Base-by-base conservation (phyloP, 2,888 invertebrate species). In the Dicyrtomina minuta region DNA sequence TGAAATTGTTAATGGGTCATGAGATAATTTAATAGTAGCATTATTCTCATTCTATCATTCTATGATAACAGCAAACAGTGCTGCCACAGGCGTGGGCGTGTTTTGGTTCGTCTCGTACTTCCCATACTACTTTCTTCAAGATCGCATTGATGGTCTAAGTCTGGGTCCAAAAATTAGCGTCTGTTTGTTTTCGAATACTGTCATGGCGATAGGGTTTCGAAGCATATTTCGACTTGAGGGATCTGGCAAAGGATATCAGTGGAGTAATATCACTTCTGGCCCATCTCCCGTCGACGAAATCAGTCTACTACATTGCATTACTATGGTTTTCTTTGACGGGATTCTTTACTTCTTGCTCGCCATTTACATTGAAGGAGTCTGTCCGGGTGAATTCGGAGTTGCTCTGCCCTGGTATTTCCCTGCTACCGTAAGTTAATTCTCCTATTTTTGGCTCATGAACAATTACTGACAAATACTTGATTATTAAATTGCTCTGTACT, bases 401-500 rank as follows among this genome's bases (percentile, higher is more conserved):
- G 89, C 91, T 0, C 87, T 88, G 72, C 88, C 88, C 27, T 94
- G 92, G 88, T 88, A 93, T 80, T 96, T 93, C 80, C 87, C 88
- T 0, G 85, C 92, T 60, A 86, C 86, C 46, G 81, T 82, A 26
- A 12, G 20, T 5, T 6, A 6, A 46, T n/a, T n/a, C n/a, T n/a
- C n/a, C n/a, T n/a, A 46, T 46, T 46, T 46, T 46, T n/a, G n/a
- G n/a, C n/a, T n/a, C n/a, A n/a, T n/a, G n/a, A n/a, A n/a, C n/a
- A n/a, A n/a, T n/a, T n/a, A n/a, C n/a, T n/a, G n/a, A n/a, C n/a
- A n/a, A n/a, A n/a, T n/a, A n/a, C n/a, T n/a, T n/a, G n/a, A n/a
- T n/a, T n/a, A n/a, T n/a, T n/a, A n/a, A n/a, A n/a, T n/a, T n/a
- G n/a, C n/a, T n/a, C n/a, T n/a, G n/a, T n/a, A n/a, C n/a, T n/a